Evolutionary conservation across 2,888 invertebrate species (phyloP).

Genomic region (Chymomyza amoena): DNA sequence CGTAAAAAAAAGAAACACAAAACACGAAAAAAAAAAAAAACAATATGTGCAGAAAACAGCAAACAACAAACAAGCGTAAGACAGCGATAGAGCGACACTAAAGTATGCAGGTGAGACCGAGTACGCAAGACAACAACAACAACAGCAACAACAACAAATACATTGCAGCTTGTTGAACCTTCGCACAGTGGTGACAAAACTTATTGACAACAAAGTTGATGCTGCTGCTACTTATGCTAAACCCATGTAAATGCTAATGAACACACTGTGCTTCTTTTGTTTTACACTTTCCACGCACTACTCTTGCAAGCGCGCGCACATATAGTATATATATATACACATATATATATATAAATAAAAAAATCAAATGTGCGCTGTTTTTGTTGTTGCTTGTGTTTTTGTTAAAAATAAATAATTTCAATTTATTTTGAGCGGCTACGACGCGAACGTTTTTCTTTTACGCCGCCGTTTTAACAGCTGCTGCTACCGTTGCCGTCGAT

Average conservation of each 20-base stretch:
- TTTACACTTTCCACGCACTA: too few species aligned
- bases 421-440: conserved; percentile 1
- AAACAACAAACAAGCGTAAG: too few species aligned
- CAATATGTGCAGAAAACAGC: too few species aligned
- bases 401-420: conserved; percentile 3
- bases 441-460: neutral
- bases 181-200: too few species aligned
- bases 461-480: neutral
- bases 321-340: too few species aligned
- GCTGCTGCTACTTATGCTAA: too few species aligned
- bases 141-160: conserved; percentile 31
- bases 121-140: conserved; percentile 12
- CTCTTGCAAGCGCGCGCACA: too few species aligned
- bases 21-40: conserved; percentile 12
- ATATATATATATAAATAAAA: too few species aligned
- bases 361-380: too few species aligned
- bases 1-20: neutral
- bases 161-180: conserved; percentile 8
- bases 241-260: too few species aligned
- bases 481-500: neutral
- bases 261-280: too few species aligned
- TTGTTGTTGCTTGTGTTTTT: neutral
- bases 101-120: neutral
- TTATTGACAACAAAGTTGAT: too few species aligned
- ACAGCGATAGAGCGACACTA: neutral